Percentiles rank a stretch among this genome's conserved stretches.
phyloP scores from a whole-genome alignment of 2,113 vertebrate species.

The Misgurnus mizolepis region DNA sequence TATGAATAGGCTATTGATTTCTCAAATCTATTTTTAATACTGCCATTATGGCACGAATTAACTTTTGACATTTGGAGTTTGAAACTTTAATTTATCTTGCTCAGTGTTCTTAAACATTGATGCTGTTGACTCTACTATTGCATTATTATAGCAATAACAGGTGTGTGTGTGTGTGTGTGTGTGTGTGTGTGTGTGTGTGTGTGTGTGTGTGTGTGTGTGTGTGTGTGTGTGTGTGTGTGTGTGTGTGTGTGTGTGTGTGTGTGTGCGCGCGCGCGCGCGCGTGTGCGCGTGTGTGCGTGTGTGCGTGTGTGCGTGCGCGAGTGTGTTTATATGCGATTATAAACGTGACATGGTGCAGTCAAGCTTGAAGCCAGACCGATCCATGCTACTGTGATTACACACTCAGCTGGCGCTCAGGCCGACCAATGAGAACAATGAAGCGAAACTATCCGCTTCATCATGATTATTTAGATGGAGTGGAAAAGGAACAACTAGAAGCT shows the following conservation, averaged over 20 bases:
- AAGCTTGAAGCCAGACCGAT: slow-evolving; percentile 38
- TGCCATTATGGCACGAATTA: background rate
- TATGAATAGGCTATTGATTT: background rate
- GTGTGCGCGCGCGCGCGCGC: background rate
- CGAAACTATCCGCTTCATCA: slow-evolving; percentile 36
- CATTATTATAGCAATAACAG: background rate
- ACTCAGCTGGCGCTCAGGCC: slow-evolving; percentile 17
- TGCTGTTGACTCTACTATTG: background rate
- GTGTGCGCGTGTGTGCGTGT: background rate
- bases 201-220: background rate
- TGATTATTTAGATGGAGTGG: slow-evolving; percentile 23
- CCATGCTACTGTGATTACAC: slow-evolving; percentile 36
- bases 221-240: background rate
- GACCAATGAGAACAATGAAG: slow-evolving; percentile 37
- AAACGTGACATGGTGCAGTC: slow-evolving; percentile 31
- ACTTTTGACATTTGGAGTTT: background rate
- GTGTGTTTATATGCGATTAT: slow-evolving; percentile 14
- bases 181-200: background rate
- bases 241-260: background rate
- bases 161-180: background rate
- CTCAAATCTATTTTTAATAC: background rate
- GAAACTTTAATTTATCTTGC: background rate
- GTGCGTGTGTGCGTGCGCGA: background rate
- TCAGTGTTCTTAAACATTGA: background rate
- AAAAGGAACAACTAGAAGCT: slow-evolving; percentile 40